These are phyloP conservation scores for Metopia argyrocephala DNA, from an alignment of 2,888 invertebrate species.

Conservation along the genomic window DNA sequence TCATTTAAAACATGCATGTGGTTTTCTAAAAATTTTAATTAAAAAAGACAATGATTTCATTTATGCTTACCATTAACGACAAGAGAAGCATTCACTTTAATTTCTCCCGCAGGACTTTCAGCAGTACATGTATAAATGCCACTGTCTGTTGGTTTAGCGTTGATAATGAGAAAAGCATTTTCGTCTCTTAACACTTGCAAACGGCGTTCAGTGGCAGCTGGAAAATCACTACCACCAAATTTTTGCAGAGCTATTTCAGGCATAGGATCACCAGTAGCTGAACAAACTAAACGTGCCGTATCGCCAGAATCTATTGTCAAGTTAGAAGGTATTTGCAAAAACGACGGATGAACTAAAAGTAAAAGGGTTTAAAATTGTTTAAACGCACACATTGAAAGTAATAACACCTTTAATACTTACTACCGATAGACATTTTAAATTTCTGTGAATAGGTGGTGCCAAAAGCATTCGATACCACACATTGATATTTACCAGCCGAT, in stretches of 20 bases:
- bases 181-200: slow-evolving; percentile 96
- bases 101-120: slow-evolving; percentile 91
- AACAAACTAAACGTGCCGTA: slow-evolving; percentile 93
- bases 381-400: neutral
- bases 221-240: slow-evolving; percentile 95
- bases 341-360: slow-evolving; percentile 88
- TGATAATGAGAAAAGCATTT: slow-evolving; percentile 94
- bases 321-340: slow-evolving; percentile 90
- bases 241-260: slow-evolving; percentile 95
- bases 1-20: too few species aligned
- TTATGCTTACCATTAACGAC: slow-evolving; percentile 84
- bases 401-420: slow-evolving; percentile 77
- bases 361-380: slow-evolving; percentile 18
- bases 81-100: slow-evolving; percentile 91
- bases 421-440: slow-evolving; percentile 91
- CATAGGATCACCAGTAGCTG: slow-evolving; percentile 91
- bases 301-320: slow-evolving; percentile 91
- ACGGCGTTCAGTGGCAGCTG: slow-evolving; percentile 94
- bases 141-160: slow-evolving; percentile 92
- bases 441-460: slow-evolving; percentile 93
- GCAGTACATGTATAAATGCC: slow-evolving; percentile 97
- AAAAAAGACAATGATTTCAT: too few species aligned
- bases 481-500: slow-evolving; percentile 94
- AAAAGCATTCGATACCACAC: slow-evolving; percentile 92
- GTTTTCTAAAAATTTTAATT: too few species aligned